Conservation (phyloP, 2,113 vertebrate genomes). For the Cervus canadensis region DNA sequence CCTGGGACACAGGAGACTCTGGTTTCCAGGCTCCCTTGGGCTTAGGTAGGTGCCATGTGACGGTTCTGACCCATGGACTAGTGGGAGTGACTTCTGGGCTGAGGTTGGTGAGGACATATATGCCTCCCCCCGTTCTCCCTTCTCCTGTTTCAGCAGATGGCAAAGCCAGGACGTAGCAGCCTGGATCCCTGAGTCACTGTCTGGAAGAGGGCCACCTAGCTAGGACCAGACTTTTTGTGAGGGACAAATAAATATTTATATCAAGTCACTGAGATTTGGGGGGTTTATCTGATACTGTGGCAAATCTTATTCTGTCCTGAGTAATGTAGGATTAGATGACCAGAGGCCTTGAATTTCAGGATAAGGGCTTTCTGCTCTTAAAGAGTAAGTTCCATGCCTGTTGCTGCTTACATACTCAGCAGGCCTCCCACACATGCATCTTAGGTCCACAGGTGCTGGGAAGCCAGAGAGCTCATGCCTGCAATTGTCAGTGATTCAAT, state of each 20-base stretch:
- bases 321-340: not conserved
- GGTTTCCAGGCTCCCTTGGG: not conserved
- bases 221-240: not conserved
- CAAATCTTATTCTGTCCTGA: not conserved
- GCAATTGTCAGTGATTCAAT: not conserved
- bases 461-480: not conserved
- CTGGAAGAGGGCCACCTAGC: not conserved
- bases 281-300: not conserved
- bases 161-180: not conserved
- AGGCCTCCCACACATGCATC: not conserved
- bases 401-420: not conserved
- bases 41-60: not conserved
- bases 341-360: not conserved
- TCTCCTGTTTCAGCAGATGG: not conserved
- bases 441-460: not conserved
- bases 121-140: not conserved
- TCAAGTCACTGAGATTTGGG: not conserved
- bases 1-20: not conserved
- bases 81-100: not conserved
- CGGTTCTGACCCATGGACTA: not conserved
- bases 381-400: not conserved
- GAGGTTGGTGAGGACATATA: not conserved
- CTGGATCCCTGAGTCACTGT: not conserved
- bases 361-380: not conserved
- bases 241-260: not conserved